These are phyloP conservation scores for Euspilapteryx auroguttella DNA, from an alignment of 2,888 invertebrate genomes.

Conservation along the genomic window DNA sequence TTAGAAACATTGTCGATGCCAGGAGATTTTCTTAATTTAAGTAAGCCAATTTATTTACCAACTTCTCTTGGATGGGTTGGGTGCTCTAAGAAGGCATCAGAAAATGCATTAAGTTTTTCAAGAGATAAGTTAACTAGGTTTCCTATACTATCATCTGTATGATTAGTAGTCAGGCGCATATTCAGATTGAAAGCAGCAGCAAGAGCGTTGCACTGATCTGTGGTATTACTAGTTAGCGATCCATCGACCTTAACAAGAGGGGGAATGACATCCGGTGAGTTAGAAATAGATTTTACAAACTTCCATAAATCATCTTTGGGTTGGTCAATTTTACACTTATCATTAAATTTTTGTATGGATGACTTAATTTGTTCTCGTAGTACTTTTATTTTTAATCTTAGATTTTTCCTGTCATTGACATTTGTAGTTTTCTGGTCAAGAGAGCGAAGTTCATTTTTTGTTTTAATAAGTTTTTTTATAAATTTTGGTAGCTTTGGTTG, in stretches of 20 bases:
- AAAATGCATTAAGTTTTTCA: background rate
- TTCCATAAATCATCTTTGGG: conserved; percentile 4
- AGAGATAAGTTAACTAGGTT: conserved; percentile 1
- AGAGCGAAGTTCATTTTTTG: too few relatives aligned
- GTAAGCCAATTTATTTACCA: conserved; percentile 1
- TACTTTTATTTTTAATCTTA: conserved; percentile 1
- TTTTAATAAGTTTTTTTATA: conserved; percentile 4
- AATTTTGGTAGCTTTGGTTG: background rate
- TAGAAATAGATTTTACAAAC: conserved; percentile 1
- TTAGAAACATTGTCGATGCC: conserved; percentile 3
- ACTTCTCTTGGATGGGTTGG: too few relatives aligned
- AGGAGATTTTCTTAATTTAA: conserved; percentile 5
- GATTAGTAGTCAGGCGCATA: conserved; percentile 5
- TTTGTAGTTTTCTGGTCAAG: background rate
- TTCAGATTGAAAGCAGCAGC: conserved; percentile 4
- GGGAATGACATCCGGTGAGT: conserved; percentile 3
- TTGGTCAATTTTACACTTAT: too few relatives aligned
- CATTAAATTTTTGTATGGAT: background rate
- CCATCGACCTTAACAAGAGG: conserved; percentile 2
- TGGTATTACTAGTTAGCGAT: background rate
- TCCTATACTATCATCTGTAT: background rate
- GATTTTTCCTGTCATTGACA: background rate
- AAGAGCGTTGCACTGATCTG: conserved; percentile 4
- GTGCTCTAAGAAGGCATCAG: too few relatives aligned
- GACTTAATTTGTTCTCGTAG: conserved; percentile 1